Percentiles rank a stretch among this genome's conserved stretches.
phyloP scores from a whole-genome alignment of 2,888 invertebrate species.

The Cylindroiulus punctatus region DNA sequence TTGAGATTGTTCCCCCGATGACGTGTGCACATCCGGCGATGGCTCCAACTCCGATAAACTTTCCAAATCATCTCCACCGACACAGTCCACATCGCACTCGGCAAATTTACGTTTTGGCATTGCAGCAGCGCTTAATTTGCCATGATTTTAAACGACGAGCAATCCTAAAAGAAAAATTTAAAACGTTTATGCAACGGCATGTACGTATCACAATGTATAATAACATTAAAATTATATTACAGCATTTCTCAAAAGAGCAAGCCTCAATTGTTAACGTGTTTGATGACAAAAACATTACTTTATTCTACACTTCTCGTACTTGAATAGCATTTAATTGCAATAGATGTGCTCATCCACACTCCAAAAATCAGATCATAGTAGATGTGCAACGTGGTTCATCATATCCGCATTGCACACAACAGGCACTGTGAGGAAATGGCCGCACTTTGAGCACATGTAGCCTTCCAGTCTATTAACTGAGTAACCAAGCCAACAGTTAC shows the following conservation, averaged over 20 bases:
- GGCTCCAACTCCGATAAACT: neutral
- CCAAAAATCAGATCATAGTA: neutral
- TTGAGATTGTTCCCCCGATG: neutral
- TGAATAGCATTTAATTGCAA: neutral
- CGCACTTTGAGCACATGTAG: constrained; percentile 42
- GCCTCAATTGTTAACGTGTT: no score
- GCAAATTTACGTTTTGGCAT: constrained; percentile 55
- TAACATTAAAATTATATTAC: neutral
- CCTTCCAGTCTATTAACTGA: constrained; percentile 46
- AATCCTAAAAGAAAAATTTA: neutral
- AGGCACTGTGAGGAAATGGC: neutral
- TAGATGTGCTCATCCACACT: neutral
- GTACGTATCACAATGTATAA: neutral
- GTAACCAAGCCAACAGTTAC: constrained; percentile 55
- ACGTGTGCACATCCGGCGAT: neutral
- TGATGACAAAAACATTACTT: no score
- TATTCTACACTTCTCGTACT: neutral
- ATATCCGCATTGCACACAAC: neutral
- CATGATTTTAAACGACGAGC: neutral
- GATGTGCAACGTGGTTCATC: neutral
- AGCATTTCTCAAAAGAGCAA: neutral
- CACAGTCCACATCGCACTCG: constrained; percentile 45
- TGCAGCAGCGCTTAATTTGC: neutral
- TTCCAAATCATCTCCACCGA: neutral
- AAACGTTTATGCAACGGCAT: neutral